These are phyloP conservation scores for Gasterosteus nipponicus DNA, from an alignment of 2,113 vertebrate genomes.

Conservation along the genomic window DNA sequence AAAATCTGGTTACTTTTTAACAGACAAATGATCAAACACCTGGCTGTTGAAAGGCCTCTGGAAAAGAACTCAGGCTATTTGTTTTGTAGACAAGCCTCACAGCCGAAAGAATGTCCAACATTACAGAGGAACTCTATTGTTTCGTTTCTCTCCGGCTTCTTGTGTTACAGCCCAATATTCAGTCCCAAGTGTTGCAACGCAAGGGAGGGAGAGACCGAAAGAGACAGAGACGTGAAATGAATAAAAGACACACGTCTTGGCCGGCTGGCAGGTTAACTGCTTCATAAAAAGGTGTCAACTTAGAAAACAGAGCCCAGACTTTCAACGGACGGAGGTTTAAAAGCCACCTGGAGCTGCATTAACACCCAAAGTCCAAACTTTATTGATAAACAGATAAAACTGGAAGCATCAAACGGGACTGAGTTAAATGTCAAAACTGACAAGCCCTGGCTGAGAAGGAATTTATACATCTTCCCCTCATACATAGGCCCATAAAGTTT, in stretches of 20 bases:
- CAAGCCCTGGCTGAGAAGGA: slow-evolving; percentile 5
- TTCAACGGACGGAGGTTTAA: slow-evolving; percentile 20
- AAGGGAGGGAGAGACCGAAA: slow-evolving; percentile 5
- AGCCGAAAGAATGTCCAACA: slow-evolving; percentile 25
- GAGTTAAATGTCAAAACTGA: slow-evolving; percentile 38
- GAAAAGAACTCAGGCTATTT: slow-evolving; percentile 35
- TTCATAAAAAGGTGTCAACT: slow-evolving; percentile 65
- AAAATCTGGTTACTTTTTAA: slow-evolving; percentile 57
- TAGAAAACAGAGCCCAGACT: slow-evolving; percentile 51
- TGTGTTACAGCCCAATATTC: neutral
- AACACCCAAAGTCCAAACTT: slow-evolving; percentile 12
- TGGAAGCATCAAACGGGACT: slow-evolving; percentile 6
- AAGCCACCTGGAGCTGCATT: slow-evolving; percentile 44
- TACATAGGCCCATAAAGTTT: slow-evolving; percentile 16
- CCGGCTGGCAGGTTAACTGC: slow-evolving; percentile 62
- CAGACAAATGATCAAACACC: slow-evolving; percentile 57
- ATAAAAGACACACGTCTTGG: slow-evolving; percentile 37
- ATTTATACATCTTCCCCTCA: slow-evolving; percentile 16
- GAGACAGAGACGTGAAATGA: slow-evolving; percentile 39
- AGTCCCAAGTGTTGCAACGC: neutral
- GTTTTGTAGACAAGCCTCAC: slow-evolving; percentile 35
- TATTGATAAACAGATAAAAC: slow-evolving; percentile 33
- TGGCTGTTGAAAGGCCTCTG: slow-evolving; percentile 34
- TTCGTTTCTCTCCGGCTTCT: neutral
- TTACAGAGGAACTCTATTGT: slow-evolving; percentile 10